Percentiles rank a stretch among this genome's conserved stretches.
Conservation (phyloP, 2,888 invertebrate genomes). For the Orthosia incerta region DNA sequence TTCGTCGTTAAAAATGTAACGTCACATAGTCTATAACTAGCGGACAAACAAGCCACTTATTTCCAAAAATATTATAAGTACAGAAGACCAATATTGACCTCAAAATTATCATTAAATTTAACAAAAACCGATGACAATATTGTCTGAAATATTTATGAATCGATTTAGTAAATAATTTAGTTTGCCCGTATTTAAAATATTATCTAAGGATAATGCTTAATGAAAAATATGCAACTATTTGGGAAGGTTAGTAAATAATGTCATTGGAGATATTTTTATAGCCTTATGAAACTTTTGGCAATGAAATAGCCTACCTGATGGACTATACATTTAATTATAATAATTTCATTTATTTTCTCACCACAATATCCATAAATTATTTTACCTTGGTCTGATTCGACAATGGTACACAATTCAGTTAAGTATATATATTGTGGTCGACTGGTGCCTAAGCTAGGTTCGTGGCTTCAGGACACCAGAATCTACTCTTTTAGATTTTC, state of each 20-base stretch:
- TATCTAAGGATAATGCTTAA: not conserved
- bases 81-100: not conserved
- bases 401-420: too few species aligned
- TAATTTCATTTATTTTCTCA: too few species aligned
- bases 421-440: too few species aligned
- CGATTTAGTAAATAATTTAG: slow-evolving; percentile 17
- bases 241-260: slow-evolving; percentile 4
- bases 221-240: slow-evolving; percentile 9
- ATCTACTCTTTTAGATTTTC: too few species aligned
- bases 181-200: slow-evolving; percentile 5
- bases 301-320: not conserved
- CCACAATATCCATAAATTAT: too few species aligned
- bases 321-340: not conserved
- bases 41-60: not conserved
- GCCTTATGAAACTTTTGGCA: too few species aligned
- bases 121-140: not conserved
- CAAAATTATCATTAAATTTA: slow-evolving; percentile 9
- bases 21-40: too few species aligned
- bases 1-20: too few species aligned
- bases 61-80: not conserved
- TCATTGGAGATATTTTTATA: too few species aligned
- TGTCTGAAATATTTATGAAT: slow-evolving; percentile 17
- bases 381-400: too few species aligned
- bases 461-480: too few species aligned
- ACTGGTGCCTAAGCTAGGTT: too few species aligned